Evolutionary conservation across 2,797 vertebrate genomes (phyloP), one percentile per base, ranked within the genome.

Genomic region (Schizothorax lantsangensis): DNA sequence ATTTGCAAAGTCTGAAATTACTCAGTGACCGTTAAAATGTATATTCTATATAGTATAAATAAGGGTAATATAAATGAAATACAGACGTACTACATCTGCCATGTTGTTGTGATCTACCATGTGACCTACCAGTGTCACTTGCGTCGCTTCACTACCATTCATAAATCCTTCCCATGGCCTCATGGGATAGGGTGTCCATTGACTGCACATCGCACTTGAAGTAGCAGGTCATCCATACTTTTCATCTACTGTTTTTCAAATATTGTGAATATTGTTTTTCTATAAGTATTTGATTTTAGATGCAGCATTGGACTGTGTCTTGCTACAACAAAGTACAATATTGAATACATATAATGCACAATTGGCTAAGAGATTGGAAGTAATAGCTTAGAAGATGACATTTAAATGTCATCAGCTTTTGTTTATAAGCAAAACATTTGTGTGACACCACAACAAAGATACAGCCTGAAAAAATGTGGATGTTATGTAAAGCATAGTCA

Each of bases 261-360:
- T 64, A 30, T 14, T 64, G 26, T 15, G 12, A 64, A 64, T 54
- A 62, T 12, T 26, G n/a, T 64, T 30, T 64, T 30, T 64, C 62
- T 64, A 30, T 64, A 30, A 30, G 2, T 64, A 64, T 15, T 66
- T 0, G 14, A 33, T 66, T 66, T 33, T 66, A 6, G 12, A 30
- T 64, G 26, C 62, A 30, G 62, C 26, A 66, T 66, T 66, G 62
- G n/a, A 9, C 71, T 15, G 23, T 2, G 7, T 74, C 43, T 47
- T 74, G 15, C 72, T 74, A 19, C n/a, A 47, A 30, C n/a, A 74
- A 15, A 74, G 23, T 74, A 30, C 45, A 49, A 74, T 38, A 78
- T 14, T n/a, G 19, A 75, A 49, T 49, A 17, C 47, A 75, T 3
- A 36, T 14, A 43, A 7, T 19, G 11, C 54, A 17, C 12, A 57